These are phyloP conservation scores for Leptarthrus brevirostris DNA, from an alignment of 2,888 invertebrate genomes.

Conservation along the genomic window DNA sequence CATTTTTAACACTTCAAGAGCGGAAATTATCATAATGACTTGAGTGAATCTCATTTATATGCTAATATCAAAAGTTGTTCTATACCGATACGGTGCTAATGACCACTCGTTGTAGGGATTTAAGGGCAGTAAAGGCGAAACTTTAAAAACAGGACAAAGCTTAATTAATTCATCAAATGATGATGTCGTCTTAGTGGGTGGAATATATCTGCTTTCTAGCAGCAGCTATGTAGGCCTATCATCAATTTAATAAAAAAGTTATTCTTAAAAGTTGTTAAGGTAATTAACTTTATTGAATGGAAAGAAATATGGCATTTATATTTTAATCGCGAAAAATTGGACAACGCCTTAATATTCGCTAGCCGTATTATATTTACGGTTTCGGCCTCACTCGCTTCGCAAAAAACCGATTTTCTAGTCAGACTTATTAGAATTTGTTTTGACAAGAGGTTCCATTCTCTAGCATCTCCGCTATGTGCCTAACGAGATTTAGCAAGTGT, in stretches of 20 bases:
- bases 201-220: background rate
- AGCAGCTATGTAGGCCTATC: background rate
- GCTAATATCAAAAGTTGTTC: constrained; percentile 49
- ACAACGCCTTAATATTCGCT: too few species aligned
- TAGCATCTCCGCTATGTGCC: background rate
- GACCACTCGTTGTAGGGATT: constrained; percentile 42
- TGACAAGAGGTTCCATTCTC: background rate
- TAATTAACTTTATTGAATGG: constrained; percentile 26
- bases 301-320: background rate
- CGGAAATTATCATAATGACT: constrained; percentile 53
- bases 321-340: background rate
- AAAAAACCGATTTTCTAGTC: too few species aligned
- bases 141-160: constrained; percentile 45
- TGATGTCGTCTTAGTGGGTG: constrained; percentile 4
- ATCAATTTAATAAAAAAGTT: constrained; percentile 26
- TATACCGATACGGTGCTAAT: constrained; percentile 43
- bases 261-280: background rate
- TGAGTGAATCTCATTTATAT: constrained; percentile 54
- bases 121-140: constrained; percentile 34
- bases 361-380: background rate
- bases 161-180: constrained; percentile 43
- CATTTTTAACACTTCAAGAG: constrained; percentile 44
- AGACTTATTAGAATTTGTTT: constrained; percentile 37
- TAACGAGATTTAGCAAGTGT: background rate
- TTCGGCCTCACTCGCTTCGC: too few species aligned